Evolutionary conservation across 2,797 vertebrate genomes (phyloP), one percentile per base, ranked within the genome.

Genomic region (Florisuga fusca): DNA sequence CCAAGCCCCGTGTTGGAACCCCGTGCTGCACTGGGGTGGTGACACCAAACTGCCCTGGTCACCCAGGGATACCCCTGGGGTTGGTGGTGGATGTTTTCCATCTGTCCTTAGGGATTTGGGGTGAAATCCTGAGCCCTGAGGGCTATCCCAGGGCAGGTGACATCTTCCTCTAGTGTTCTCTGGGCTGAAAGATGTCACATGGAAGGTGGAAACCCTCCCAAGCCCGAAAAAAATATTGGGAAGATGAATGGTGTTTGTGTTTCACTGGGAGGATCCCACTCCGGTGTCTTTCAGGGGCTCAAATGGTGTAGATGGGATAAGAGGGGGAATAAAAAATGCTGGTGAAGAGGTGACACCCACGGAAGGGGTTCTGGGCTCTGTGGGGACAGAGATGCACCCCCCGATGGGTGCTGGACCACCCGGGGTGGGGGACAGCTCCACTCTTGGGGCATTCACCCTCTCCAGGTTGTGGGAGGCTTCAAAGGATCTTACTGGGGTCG

Each of bases 381-480:
- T 2, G 9, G 53, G 72, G 55, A 17, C 0, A 4, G 29, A 25
- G 16, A 58, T 22, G 59, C 21, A 11, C 27, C 57, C 72, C 25
- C 38, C 9, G 5, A 12, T 23, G 79, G 64, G 3, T 25, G 34
- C 86, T 22, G 59, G 20, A 11, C 27, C 57, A 68, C n/a, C 38
- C 9, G 3, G 54, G 4, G 2, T 0, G 3, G 76, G 80, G 62
- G 12, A 12, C 18, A 1, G 15, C 80, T 33, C 88, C 0, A 10
- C 29, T 84, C 7, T 25, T 5, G 4, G 43, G 46, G 20, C 1
- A 2, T 45, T 74, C 53, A 10, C 34, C 15, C 21, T 29, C 29
- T 41, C 45, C 0, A 0, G 9, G 53, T 25, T 34, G 23, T 0
- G 1, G 9, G 66, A n/a, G 54, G 62, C n/a, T 94, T 61, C 2